phyloP scores from a whole-genome alignment of 2,797 vertebrate genomes.

The Acanthurus tractus region DNA sequence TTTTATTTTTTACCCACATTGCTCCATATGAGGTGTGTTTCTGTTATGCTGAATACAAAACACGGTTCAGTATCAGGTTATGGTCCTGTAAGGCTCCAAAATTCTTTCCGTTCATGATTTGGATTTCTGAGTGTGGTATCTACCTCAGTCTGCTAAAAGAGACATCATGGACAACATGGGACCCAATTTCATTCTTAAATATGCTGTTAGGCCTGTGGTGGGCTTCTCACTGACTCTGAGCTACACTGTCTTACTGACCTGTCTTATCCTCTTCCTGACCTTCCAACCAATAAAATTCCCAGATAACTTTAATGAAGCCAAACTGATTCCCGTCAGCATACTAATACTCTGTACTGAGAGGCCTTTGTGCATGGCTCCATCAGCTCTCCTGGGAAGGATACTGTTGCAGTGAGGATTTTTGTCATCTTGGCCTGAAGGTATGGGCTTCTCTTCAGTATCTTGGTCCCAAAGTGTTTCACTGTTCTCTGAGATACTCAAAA shows the following conservation, averaged over 20 bases:
- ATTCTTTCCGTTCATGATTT: neutral
- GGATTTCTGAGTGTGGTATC: neutral
- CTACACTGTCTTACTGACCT: neutral
- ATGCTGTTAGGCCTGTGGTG: too few relatives aligned
- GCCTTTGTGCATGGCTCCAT: slow-evolving; percentile 72
- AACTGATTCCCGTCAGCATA: slow-evolving; percentile 80
- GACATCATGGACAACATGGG: too few relatives aligned
- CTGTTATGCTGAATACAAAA: too few relatives aligned
- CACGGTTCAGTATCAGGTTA: neutral
- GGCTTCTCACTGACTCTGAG: too few relatives aligned
- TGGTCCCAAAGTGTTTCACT: slow-evolving; percentile 68
- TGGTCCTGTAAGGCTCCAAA: neutral
- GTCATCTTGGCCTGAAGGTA: slow-evolving; percentile 75
- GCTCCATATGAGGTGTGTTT: neutral
- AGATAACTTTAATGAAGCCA: slow-evolving; percentile 79
- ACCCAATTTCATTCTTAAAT: slow-evolving; percentile 35
- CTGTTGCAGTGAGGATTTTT: slow-evolving; percentile 70
- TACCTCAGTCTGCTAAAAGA: neutral
- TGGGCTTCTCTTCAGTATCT: slow-evolving; percentile 67
- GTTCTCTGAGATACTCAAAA: slow-evolving; percentile 58
- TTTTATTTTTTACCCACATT: neutral
- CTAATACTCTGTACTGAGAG: slow-evolving; percentile 75
- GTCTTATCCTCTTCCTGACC: neutral
- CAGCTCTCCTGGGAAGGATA: slow-evolving; percentile 73
- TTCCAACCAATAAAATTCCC: slow-evolving; percentile 66